phyloP scores from a whole-genome alignment of 2,888 invertebrate genomes.

The Andrena camellia region DNA sequence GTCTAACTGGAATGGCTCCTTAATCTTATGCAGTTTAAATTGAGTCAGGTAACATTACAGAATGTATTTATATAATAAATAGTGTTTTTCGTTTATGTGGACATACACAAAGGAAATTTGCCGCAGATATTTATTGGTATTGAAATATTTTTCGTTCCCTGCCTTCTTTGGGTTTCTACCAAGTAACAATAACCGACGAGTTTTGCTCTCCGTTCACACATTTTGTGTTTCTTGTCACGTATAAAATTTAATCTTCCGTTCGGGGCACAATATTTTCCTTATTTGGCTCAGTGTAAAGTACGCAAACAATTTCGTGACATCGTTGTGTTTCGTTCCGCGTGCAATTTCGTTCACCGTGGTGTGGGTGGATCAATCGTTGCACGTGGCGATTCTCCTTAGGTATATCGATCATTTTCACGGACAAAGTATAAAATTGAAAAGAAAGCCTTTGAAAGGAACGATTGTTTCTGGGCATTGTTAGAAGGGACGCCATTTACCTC shows the following conservation, averaged over 20 bases:
- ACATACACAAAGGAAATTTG: background rate
- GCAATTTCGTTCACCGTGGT: background rate
- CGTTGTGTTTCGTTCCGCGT: background rate
- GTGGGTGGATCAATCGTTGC: background rate
- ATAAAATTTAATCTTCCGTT: background rate
- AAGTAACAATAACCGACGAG: background rate
- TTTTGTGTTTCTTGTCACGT: background rate
- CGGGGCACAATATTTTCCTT: slow-evolving; percentile 3
- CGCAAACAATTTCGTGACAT: slow-evolving; percentile 1
- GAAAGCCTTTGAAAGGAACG: background rate
- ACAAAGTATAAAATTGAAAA: slow-evolving; percentile 1
- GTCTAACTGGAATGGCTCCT: too few relatives aligned
- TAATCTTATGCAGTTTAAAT: too few relatives aligned
- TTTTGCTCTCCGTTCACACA: background rate
- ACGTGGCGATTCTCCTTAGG: background rate
- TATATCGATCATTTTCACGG: background rate
- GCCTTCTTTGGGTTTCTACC: background rate
- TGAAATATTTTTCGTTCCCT: background rate
- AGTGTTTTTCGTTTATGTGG: background rate
- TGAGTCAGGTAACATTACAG: background rate
- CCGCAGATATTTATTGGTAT: background rate
- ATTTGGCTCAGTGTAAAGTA: background rate
- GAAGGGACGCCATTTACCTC: background rate
- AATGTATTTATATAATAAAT: background rate
- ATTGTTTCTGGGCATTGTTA: slow-evolving; percentile 5